Evolutionary conservation across 2,113 vertebrate species (phyloP), one percentile per base, ranked within the genome.

Genomic region (Globicephala melas): DNA sequence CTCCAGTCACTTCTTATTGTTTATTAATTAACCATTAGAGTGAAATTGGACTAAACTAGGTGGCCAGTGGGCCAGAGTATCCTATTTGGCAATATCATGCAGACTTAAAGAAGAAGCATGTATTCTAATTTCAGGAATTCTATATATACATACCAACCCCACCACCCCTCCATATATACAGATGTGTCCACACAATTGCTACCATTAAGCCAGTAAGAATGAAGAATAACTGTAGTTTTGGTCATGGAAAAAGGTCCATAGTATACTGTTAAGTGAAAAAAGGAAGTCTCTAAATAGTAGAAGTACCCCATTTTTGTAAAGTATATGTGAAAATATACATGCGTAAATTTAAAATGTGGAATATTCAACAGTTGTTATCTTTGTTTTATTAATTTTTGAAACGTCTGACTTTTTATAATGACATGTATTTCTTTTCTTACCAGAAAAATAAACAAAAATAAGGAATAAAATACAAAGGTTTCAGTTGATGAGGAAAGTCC

Each of bases 361-460:
- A 88, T 53, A 84, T 53, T 62, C 21, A 73, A 67, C 36, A 81
- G 18, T 41, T 41, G 18, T 68, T 63, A 36, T 41, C n/a, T 68
- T 58, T 80, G 71, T 70, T 60, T 96, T 76, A n/a, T 82, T 81
- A 38, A 47, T 92, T 53, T 89, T 85, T n/a, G n/a, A n/a, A n/a
- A n/a, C 15, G 33, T 73, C 62, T 89, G 17, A 68, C 15, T 87
- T 65, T 77, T 68, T 71, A 77, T 36, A 53, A 77, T 60, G 28
- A 9, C 23, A 21, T 53, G 2, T 41, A 15, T 82, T 96, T 63
- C 10, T 74, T 82, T 62, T 58, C 67, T 86, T 76, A 82, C 60
- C 17, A 44, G 89, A 95, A 80, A 91, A 80, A 77, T 58, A 44
- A 67, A 79, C 8, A 94, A 68, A 84, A 68, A 31, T 86, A n/a